phyloP scores from a whole-genome alignment of 2,797 vertebrate genomes.

The Eulemur coronatus region DNA sequence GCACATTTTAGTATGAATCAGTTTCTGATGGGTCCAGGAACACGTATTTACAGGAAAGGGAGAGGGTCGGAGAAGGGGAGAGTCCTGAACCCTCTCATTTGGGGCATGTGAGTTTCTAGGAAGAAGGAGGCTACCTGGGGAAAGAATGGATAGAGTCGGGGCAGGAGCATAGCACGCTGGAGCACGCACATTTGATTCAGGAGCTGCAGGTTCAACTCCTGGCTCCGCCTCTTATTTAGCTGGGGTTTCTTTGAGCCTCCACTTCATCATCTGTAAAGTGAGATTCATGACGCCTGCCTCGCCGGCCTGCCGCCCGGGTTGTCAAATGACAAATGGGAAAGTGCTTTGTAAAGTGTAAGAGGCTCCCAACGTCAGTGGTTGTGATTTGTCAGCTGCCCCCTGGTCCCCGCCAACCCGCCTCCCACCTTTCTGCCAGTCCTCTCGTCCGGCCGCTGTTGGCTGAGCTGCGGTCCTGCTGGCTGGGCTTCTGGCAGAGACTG shows the following conservation, averaged over 20 bases:
- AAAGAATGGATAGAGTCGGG: background rate
- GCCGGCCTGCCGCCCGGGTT: background rate
- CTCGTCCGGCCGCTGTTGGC: background rate
- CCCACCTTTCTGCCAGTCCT: conserved; percentile 1
- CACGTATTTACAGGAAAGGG: background rate
- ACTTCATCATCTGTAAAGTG: background rate
- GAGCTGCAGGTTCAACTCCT: background rate
- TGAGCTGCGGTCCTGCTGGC: background rate
- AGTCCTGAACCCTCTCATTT: background rate
- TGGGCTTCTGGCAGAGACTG: background rate
- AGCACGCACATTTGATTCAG: background rate
- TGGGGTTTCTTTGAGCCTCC: background rate
- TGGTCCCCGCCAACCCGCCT: background rate
- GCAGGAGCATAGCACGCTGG: background rate
- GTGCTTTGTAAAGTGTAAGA: background rate
- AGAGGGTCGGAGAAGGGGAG: background rate
- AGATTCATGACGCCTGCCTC: background rate
- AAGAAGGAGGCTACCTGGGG: background rate
- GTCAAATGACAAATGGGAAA: background rate
- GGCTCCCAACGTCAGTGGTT: background rate
- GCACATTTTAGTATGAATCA: background rate
- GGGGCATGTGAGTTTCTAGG: background rate
- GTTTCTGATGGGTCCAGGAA: background rate
- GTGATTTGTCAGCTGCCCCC: background rate
- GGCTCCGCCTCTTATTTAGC: background rate